phyloP scores from a whole-genome alignment of 2,113 vertebrate genomes.

The Chiloscyllium plagiosum region DNA sequence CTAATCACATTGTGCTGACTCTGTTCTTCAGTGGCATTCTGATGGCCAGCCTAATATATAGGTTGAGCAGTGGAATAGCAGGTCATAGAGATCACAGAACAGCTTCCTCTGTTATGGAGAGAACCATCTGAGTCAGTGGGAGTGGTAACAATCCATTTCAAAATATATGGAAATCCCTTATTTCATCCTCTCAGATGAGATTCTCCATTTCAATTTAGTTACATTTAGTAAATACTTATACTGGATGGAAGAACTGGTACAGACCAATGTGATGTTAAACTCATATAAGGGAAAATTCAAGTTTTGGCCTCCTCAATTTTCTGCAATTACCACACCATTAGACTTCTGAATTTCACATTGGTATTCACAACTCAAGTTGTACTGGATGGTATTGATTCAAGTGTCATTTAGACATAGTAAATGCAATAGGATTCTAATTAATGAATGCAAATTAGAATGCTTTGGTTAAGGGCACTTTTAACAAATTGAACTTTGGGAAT shows the following conservation, averaged over 20 bases:
- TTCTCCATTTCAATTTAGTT: background rate
- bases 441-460: background rate
- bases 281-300: background rate
- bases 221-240: background rate
- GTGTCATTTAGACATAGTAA: background rate
- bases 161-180: background rate
- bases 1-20: background rate
- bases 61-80: background rate
- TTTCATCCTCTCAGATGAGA: background rate
- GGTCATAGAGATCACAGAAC: background rate
- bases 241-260: background rate
- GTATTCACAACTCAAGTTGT: background rate
- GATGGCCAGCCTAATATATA: background rate
- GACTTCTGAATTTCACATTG: background rate
- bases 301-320: background rate
- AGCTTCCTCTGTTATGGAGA: background rate
- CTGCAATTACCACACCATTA: background rate
- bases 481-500: background rate
- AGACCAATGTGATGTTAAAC: background rate
- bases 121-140: background rate
- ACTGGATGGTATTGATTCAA: background rate
- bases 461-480: background rate
- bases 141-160: background rate
- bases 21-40: background rate
- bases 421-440: background rate